Base-by-base conservation (phyloP, 1,140 invertebrate species). In the Zaprionus davidi region DNA sequence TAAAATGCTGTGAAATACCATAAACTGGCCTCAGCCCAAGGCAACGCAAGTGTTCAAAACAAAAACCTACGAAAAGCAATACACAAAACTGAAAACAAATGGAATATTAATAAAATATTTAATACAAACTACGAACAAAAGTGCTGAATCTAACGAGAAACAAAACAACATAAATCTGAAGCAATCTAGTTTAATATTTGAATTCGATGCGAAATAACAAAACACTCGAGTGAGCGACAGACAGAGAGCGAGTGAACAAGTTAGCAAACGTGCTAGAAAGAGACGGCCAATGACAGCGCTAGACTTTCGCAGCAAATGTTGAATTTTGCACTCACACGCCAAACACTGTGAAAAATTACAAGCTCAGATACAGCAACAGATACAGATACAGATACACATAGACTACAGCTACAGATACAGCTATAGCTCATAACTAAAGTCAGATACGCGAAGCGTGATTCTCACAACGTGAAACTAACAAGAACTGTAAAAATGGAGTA, bases 1-100 rank as follows among this genome's bases (percentile, higher is more conserved):
- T 79, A 87, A 88, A 88, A 81, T 88, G 81, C 78, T 81, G 78
- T 85, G 81, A 85, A 75, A 81, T 60, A 78, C 68, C 67, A 53
- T 68, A 73, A 87, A 88, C 73, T 76, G 60, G 63, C 80, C 55
- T 49, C 59, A 71, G 20, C 20, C 60, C 62, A 76, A 76, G 74
- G 74, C 74, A 78, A 38, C 62, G 22, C 53, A 49, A 78, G 31
- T 64, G 69, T 36, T 36, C 28, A 56, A 58, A 73, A 65, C 17
- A 59, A 51, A 49, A 24, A 63, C 9, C 56, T 13, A 68, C 31
- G 55, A 70, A 36, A 41, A 57, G 11, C 11, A 46, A 20, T 13
- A 31, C 34, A 41, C 24, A 72, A 56, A 68, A 60, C 74, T 17
- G 15, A 64, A 63, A 17, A 46, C 28, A 57, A 36, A 55, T 28